Percentiles rank a stretch among this genome's conserved stretches.
Evolutionary conservation across 2,888 invertebrate genomes (phyloP).

Genomic region (Noctuana brunneofusca): DNA sequence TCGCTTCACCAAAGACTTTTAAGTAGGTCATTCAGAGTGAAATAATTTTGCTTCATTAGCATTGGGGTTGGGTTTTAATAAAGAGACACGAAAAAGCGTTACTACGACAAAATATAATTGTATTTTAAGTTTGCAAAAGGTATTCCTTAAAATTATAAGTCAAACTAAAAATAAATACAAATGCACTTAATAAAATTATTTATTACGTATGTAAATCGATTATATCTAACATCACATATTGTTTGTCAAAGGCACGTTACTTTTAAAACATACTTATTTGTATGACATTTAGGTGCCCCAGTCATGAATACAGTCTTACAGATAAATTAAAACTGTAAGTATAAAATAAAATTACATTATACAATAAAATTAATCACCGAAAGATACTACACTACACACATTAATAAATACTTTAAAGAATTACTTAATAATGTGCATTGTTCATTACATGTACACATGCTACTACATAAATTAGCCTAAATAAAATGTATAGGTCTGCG

Average conservation of each 20-base stretch:
- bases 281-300: conserved; percentile 58
- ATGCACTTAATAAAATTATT: conserved; percentile 43
- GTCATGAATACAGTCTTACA: conserved; percentile 1
- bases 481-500: conserved; percentile 40
- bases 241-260: conserved; percentile 66
- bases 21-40: conserved; percentile 67
- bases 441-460: neutral
- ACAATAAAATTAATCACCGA: neutral
- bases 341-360: neutral
- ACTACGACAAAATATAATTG: conserved; percentile 48
- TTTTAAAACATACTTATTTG: conserved; percentile 48
- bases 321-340: neutral
- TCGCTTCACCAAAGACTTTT: conserved; percentile 53
- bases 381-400: neutral
- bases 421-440: neutral
- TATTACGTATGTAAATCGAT: conserved; percentile 46
- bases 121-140: conserved; percentile 36
- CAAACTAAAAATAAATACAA: conserved; percentile 38
- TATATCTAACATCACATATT: conserved; percentile 71
- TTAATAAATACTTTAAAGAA: neutral
- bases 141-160: neutral
- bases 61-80: conserved; percentile 63
- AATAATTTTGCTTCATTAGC: conserved; percentile 66
- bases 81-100: conserved; percentile 53
- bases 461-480: neutral